phyloP scores from a whole-genome alignment of 2,888 invertebrate species.

The Hecatera dysodea region DNA sequence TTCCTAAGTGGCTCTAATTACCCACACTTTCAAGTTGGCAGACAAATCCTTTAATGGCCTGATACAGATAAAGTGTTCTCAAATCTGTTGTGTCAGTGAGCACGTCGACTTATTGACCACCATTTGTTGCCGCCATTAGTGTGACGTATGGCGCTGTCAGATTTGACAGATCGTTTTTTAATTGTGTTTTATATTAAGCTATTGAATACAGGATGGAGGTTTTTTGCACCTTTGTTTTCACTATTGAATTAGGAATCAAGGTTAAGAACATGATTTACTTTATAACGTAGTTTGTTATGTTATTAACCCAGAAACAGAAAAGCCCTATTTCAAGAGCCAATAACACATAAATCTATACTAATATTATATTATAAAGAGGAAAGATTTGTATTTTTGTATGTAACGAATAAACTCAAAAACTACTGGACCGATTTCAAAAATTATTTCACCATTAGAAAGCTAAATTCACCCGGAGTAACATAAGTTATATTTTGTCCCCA shows the following conservation, averaged over 20 bases:
- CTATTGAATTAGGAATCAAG: not conserved
- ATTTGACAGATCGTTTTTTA: slow-evolving; percentile 48
- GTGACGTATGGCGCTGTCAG: slow-evolving; percentile 40
- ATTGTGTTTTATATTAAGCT: not conserved
- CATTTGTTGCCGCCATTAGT: slow-evolving; percentile 49
- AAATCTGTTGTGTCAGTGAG: slow-evolving; percentile 45
- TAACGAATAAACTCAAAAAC: no score
- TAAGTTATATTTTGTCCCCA: no score
- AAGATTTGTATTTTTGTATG: no score
- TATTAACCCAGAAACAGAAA: not conserved
- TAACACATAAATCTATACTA: no score
- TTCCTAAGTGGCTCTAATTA: slow-evolving; percentile 44
- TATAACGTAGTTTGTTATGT: not conserved
- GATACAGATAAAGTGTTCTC: slow-evolving; percentile 54
- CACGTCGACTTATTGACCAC: slow-evolving; percentile 23
- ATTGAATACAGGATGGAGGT: not conserved
- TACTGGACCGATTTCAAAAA: no score
- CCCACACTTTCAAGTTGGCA: slow-evolving; percentile 47
- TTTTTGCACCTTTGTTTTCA: not conserved
- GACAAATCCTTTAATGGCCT: slow-evolving; percentile 75
- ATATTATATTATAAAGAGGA: no score
- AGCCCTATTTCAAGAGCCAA: not conserved
- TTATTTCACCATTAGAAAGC: no score
- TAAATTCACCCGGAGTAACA: no score
- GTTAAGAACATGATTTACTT: not conserved